phyloP scores from a whole-genome alignment of 2,797 vertebrate species.

The Gymnodraco acuticeps region DNA sequence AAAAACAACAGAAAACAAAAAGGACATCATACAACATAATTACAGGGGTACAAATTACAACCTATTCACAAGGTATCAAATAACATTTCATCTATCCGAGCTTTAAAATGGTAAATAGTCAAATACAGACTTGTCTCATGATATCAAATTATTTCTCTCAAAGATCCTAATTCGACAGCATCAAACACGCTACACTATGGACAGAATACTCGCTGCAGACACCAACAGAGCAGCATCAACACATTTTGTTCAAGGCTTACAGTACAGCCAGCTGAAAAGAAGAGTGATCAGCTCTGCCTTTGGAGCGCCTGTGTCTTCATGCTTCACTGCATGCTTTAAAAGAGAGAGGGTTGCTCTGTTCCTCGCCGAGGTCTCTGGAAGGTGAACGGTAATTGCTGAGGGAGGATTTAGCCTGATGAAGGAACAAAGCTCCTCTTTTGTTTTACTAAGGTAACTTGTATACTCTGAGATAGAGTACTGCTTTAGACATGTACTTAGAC shows the following conservation, averaged over 20 bases:
- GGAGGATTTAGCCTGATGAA: slow-evolving; percentile 75
- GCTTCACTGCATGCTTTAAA: slow-evolving; percentile 74
- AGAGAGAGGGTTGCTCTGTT: slow-evolving; percentile 75
- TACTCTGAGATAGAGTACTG: slow-evolving; percentile 46
- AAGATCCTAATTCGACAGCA: background rate
- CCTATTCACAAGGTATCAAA: too few species aligned
- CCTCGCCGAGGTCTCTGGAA: slow-evolving; percentile 78
- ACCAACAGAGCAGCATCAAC: slow-evolving; percentile 5
- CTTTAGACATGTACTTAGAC: slow-evolving; percentile 58
- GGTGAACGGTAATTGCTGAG: slow-evolving; percentile 82
- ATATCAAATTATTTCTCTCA: background rate
- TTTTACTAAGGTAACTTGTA: slow-evolving; percentile 69
- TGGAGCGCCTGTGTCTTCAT: slow-evolving; percentile 68
- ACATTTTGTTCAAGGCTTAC: slow-evolving; percentile 34
- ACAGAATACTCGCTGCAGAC: background rate
- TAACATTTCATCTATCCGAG: too few species aligned
- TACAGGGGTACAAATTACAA: too few species aligned
- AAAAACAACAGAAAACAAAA: too few species aligned
- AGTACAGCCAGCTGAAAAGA: slow-evolving; percentile 43
- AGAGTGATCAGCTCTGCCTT: slow-evolving; percentile 41
- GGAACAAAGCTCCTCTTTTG: slow-evolving; percentile 80
- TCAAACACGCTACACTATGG: background rate
- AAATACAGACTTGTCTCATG: background rate
- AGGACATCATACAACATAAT: too few species aligned
- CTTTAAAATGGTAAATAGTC: background rate